These are phyloP conservation scores for Heteromyza rotundicornis DNA, from an alignment of 2,888 invertebrate species.

Conservation along the genomic window DNA sequence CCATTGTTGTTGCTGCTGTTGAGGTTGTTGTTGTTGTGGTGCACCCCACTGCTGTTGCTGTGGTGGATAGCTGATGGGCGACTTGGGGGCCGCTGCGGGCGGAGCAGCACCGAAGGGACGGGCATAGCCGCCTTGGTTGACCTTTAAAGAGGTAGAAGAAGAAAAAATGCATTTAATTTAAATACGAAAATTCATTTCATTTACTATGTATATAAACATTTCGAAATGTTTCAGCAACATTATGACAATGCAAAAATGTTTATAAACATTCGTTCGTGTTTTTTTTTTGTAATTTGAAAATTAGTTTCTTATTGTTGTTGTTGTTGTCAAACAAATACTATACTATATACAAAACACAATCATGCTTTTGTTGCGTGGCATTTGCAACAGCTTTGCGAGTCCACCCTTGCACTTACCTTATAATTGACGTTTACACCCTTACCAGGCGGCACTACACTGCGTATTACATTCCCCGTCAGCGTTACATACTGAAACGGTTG, in stretches of 20 bases:
- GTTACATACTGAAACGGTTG: slow-evolving; percentile 61
- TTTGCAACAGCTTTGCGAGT: slow-evolving; percentile 14
- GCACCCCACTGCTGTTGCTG: slow-evolving; percentile 29
- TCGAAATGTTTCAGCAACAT: background rate
- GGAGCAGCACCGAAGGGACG: slow-evolving; percentile 57
- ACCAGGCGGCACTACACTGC: slow-evolving; percentile 62
- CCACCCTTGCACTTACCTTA: slow-evolving; percentile 54
- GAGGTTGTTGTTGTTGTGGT: slow-evolving; percentile 30
- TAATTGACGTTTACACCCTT: slow-evolving; percentile 57
- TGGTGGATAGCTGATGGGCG: slow-evolving; percentile 60
- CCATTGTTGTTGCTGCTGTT: slow-evolving; percentile 40
- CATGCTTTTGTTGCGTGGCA: background rate
- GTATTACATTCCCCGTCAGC: slow-evolving; percentile 61
- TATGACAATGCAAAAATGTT: background rate
- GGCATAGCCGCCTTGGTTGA: slow-evolving; percentile 59
- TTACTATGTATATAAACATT: too few species aligned
- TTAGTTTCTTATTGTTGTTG: background rate
- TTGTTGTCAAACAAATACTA: too few species aligned
- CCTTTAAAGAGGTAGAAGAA: slow-evolving; percentile 37
- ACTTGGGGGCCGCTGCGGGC: slow-evolving; percentile 54
- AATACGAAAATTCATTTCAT: background rate
- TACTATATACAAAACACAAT: too few species aligned
- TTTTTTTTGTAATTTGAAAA: background rate
- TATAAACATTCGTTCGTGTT: background rate
- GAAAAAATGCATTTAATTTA: too few species aligned